These are phyloP conservation scores for Morinoia aosen DNA, from an alignment of 2,888 invertebrate species.

Conservation along the genomic window DNA sequence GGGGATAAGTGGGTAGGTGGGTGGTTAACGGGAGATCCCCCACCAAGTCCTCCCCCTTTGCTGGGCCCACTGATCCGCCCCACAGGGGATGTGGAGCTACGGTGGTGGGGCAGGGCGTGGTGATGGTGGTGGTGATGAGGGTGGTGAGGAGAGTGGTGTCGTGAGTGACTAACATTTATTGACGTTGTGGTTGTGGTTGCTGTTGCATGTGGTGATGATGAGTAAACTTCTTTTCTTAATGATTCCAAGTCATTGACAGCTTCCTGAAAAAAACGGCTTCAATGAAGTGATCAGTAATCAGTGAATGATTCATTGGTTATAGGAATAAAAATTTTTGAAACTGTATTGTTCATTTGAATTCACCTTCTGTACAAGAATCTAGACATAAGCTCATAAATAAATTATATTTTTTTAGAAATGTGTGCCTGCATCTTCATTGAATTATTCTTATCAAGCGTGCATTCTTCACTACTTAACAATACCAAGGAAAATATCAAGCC, in stretches of 20 bases:
- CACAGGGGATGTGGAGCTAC: conserved; percentile 42
- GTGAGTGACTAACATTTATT: conserved; percentile 19
- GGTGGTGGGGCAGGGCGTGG: conserved; percentile 34
- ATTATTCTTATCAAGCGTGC: too few relatives aligned
- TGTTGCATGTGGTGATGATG: conserved; percentile 25
- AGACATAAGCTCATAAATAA: too few relatives aligned
- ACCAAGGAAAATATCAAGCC: too few relatives aligned
- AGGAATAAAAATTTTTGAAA: not conserved
- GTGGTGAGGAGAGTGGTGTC: conserved; percentile 39
- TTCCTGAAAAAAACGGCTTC: conserved; percentile 15
- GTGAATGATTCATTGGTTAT: not conserved
- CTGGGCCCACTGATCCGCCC: conserved; percentile 45
- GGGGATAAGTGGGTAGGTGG: conserved; percentile 38
- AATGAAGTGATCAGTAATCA: not conserved
- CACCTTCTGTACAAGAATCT: not conserved
- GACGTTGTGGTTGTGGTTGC: conserved; percentile 32
- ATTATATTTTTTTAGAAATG: too few relatives aligned
- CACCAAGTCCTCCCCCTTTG: not conserved
- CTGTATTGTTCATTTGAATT: not conserved
- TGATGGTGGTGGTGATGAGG: conserved; percentile 28
- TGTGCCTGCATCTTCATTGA: too few relatives aligned
- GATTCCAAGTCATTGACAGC: conserved; percentile 52
- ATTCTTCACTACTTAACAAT: too few relatives aligned
- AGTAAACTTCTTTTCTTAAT: conserved; percentile 47
- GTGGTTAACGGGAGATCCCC: not conserved